These are phyloP conservation scores for Andrena bicolor DNA, from an alignment of 2,888 invertebrate genomes.

Conservation along the genomic window DNA sequence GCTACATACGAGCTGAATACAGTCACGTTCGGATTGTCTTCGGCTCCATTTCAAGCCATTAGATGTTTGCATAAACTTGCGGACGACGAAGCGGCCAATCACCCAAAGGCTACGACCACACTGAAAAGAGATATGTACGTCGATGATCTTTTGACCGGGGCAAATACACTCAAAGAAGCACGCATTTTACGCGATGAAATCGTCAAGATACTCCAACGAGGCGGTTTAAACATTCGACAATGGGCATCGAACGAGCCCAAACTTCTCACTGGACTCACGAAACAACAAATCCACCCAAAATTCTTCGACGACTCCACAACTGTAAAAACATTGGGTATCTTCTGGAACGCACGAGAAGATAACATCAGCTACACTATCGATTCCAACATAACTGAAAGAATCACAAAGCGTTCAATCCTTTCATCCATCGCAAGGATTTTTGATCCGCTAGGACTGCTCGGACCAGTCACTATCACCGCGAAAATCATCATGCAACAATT, in stretches of 20 bases:
- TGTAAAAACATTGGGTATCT: slow-evolving; percentile 16
- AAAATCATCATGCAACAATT: slow-evolving; percentile 4
- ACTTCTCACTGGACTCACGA: not conserved
- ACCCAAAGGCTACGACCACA: too few species aligned
- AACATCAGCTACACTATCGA: not conserved
- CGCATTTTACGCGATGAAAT: not conserved
- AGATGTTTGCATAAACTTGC: too few species aligned
- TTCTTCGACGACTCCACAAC: not conserved
- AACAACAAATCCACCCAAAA: not conserved
- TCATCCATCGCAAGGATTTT: not conserved
- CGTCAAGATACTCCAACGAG: not conserved
- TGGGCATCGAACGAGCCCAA: slow-evolving; percentile 6
- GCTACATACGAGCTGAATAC: too few species aligned
- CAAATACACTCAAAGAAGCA: too few species aligned
- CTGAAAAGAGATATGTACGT: too few species aligned
- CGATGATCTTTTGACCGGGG: too few species aligned
- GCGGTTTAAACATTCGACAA: slow-evolving; percentile 4
- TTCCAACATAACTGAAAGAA: fast-evolving
- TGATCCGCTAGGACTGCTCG: not conserved
- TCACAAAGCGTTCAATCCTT: not conserved
- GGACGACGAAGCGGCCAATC: too few species aligned
- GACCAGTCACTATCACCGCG: not conserved
- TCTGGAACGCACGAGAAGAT: slow-evolving; percentile 12
- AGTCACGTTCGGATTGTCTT: too few species aligned
- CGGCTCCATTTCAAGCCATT: too few species aligned